phyloP scores from a whole-genome alignment of 2,888 invertebrate species.

The Cremastinae sp. region DNA sequence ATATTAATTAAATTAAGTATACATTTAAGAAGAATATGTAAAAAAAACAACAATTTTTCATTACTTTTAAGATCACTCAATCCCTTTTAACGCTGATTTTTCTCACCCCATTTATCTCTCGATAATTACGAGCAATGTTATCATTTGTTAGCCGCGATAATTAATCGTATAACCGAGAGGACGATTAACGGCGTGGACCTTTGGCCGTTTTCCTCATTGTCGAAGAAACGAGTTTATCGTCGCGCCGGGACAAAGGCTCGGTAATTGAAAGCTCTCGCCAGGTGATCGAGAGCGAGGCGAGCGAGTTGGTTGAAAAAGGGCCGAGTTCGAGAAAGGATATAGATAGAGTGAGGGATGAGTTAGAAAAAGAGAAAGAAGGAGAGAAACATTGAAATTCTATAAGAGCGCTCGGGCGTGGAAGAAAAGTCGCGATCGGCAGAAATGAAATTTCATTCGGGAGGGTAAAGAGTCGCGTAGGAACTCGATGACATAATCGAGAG shows the following conservation, averaged over 20 bases:
- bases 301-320: not conserved
- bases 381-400: conserved; percentile 21
- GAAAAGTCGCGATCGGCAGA: conserved; percentile 25
- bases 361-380: not conserved
- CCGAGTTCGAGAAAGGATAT: not conserved
- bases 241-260: not conserved
- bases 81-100: too few species aligned
- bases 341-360: not conserved
- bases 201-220: too few species aligned
- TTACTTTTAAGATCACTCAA: too few species aligned
- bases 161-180: too few species aligned
- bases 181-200: too few species aligned
- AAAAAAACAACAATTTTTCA: too few species aligned
- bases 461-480: conserved; percentile 12
- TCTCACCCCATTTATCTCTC: too few species aligned
- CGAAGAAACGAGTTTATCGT: too few species aligned
- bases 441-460: conserved; percentile 51
- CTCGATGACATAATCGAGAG: conserved; percentile 44
- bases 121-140: too few species aligned
- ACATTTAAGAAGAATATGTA: too few species aligned
- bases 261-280: not conserved
- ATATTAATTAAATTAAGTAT: too few species aligned
- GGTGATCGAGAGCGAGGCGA: not conserved
- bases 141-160: too few species aligned
- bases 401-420: conserved; percentile 23